Percentiles rank a stretch among this genome's conserved stretches.
phyloP scores from a whole-genome alignment of 2,797 vertebrate species.

The Oreochromis mossambicus region DNA sequence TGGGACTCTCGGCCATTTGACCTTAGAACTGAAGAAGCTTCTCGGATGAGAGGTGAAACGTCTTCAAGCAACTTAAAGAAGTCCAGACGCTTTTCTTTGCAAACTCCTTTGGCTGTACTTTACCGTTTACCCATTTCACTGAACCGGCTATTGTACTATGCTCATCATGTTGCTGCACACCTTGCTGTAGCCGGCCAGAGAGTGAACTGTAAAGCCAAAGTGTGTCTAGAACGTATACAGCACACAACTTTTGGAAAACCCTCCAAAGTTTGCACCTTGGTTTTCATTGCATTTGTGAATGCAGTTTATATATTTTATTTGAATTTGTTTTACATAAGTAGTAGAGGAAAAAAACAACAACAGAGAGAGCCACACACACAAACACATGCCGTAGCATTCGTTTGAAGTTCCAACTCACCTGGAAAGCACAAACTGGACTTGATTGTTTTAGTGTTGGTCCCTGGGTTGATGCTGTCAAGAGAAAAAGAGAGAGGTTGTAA shows the following conservation, averaged over 20 bases:
- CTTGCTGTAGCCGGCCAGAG: neutral
- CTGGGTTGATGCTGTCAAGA: conserved; percentile 26
- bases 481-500: neutral
- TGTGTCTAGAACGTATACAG: conserved; percentile 15
- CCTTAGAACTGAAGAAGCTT: too few relatives aligned
- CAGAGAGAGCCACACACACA: neutral
- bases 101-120: too few relatives aligned
- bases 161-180: neutral
- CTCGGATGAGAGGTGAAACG: too few relatives aligned
- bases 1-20: too few relatives aligned
- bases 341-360: neutral
- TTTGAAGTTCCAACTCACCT: conserved; percentile 33
- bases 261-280: neutral
- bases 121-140: neutral
- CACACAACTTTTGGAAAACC: neutral
- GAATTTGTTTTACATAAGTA: neutral
- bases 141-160: neutral
- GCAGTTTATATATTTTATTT: neutral
- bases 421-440: neutral
- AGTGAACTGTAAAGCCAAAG: neutral
- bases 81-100: too few relatives aligned
- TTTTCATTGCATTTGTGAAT: neutral
- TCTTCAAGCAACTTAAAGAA: too few relatives aligned
- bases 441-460: neutral
- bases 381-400: neutral